Base-by-base conservation (phyloP, 2,113 vertebrate genomes). In the Probosciger aterrimus region DNA sequence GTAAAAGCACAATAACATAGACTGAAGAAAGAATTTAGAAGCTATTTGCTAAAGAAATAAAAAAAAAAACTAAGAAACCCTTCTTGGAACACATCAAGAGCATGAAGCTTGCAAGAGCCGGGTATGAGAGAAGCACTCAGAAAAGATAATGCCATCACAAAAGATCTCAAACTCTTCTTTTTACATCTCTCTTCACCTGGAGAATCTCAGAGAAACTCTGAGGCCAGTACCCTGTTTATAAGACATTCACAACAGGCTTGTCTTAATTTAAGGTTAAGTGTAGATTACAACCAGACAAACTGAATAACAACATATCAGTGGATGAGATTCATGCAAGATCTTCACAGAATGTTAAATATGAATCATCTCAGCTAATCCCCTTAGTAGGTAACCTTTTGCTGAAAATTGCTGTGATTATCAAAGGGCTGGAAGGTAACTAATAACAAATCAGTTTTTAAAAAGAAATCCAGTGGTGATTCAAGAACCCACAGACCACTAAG, bases 41-140 rank as follows among this genome's bases (percentile, higher is more conserved):
- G 89, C 86, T 91, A 86, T 95, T 97, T 96, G 96, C 95, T 92
- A 60, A 91, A 93, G 94, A 93, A 97, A 92, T 86, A 11, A 70
- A 41, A 83, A 39, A 39, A 74, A 92, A 62, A 17, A 6, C 43
- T 75, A 89, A 71, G 92, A 96, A 97, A 92, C 89, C 74, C 86
- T 87, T 55, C 69, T 64, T 52, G 44, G 44, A 96, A 55, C 39
- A 68, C 70, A 52, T 92, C 89, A 95, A 82, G 86, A 92, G 62
- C 57, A 53, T 88, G 94, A 63, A 52, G 53, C 46, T 63, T 64
- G 65, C 33, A 37, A 68, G 46, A 93, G 43, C n/a, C 88, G 78
- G 18, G 35, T 43, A 30, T 6, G 47, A 59, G 81, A 63, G 79
- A 44, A 97, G 31, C 44, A 37, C 41, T 57, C 13, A 3, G 68